Evolutionary conservation across 2,113 vertebrate species (phyloP).

Genomic region (Pachycephala philippinensis): DNA sequence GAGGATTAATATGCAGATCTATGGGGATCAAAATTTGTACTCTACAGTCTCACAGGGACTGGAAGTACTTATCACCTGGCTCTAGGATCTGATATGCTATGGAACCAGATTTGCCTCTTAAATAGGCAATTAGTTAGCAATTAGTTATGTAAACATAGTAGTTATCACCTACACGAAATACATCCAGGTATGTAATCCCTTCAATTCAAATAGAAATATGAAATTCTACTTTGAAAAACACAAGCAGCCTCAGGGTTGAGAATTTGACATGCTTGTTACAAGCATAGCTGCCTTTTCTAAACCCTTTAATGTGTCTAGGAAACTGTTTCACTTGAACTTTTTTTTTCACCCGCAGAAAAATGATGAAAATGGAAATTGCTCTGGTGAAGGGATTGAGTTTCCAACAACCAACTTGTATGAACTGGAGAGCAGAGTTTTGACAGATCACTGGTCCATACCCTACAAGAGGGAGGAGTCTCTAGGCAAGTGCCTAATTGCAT

Average conservation of each 20-base stretch:
- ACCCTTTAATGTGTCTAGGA: neutral
- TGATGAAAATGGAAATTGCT: slow-evolving; percentile 97
- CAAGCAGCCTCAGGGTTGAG: neutral
- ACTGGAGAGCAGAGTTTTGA: slow-evolving; percentile 95
- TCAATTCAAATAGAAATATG: neutral
- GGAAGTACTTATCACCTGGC: neutral
- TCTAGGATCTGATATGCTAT: neutral
- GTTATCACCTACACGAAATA: neutral
- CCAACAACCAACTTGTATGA: slow-evolving; percentile 98
- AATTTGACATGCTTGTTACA: neutral
- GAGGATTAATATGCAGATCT: neutral
- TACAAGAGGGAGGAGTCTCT: slow-evolving; percentile 97
- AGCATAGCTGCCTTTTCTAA: neutral
- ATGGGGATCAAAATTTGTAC: neutral
- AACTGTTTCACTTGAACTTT: neutral
- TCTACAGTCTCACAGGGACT: neutral
- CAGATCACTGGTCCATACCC: slow-evolving; percentile 98
- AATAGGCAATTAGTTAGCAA: neutral
- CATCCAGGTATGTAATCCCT: slow-evolving; percentile 22
- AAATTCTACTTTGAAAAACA: neutral
- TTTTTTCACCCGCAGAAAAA: slow-evolving; percentile 76
- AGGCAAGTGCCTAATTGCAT: slow-evolving; percentile 95
- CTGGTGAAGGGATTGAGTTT: slow-evolving; percentile 92
- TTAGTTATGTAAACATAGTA: slow-evolving; percentile 15
- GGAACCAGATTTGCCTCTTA: neutral